A percentile compares a stretch with the other conserved stretches of the same genome.
Conservation (phyloP, 2,888 invertebrate genomes). For the Pecten maximus region DNA sequence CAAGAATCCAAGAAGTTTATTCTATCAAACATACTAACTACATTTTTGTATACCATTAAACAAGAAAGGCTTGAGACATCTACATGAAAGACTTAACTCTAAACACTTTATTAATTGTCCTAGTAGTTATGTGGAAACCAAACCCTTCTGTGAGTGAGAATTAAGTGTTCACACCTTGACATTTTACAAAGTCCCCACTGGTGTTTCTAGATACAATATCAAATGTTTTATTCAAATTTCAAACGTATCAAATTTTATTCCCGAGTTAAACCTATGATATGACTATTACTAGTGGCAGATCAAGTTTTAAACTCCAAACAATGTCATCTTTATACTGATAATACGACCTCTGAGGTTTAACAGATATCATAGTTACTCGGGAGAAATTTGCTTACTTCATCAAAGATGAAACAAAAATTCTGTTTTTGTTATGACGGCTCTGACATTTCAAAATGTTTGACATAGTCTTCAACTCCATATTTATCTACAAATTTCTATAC, state of each 20-base stretch:
- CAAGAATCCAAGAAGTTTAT: too few relatives aligned
- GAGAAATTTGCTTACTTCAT: background rate
- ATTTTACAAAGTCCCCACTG: background rate
- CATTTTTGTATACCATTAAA: too few relatives aligned
- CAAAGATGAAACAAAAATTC: background rate
- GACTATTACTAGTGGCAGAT: background rate
- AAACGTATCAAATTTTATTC: background rate
- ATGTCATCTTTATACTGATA: too few relatives aligned
- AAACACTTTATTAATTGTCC: too few relatives aligned
- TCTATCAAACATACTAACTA: too few relatives aligned
- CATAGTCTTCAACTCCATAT: background rate
- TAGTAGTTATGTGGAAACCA: background rate
- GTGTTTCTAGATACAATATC: background rate
- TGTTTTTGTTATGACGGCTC: background rate
- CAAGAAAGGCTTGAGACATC: too few relatives aligned
- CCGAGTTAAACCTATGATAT: background rate
- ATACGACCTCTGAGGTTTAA: too few relatives aligned
- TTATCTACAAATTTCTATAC: background rate
- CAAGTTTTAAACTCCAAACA: background rate
- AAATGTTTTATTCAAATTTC: background rate
- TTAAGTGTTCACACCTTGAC: background rate
- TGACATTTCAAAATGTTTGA: background rate
- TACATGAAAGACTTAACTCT: too few relatives aligned
- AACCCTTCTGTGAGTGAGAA: background rate
- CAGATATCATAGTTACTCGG: background rate